A percentile compares a stretch with the other conserved stretches of the same genome.
Conservation (phyloP, 2,797 vertebrate genomes). For the Rhinogobio ventralis region DNA sequence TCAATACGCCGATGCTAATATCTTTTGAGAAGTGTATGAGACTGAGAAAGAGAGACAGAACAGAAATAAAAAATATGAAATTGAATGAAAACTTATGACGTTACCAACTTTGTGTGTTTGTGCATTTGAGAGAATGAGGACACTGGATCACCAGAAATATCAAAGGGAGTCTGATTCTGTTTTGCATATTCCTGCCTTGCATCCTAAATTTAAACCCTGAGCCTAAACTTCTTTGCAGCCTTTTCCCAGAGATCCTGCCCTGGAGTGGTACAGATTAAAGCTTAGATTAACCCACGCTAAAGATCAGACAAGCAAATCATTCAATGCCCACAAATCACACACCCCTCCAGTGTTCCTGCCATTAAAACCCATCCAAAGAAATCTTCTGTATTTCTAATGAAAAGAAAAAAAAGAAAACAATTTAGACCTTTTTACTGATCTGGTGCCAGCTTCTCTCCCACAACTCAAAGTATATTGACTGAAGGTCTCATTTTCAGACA, state of each 20-base stretch:
- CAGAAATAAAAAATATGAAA: background rate
- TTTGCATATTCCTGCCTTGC: slow-evolving; percentile 5
- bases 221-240: slow-evolving; percentile 1
- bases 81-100: background rate
- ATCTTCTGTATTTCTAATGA: background rate
- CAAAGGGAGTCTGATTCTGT: background rate
- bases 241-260: slow-evolving; percentile 19
- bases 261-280: slow-evolving; percentile 45
- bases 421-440: background rate
- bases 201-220: slow-evolving; percentile 26
- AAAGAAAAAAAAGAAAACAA: background rate
- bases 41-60: background rate
- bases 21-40: background rate
- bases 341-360: background rate
- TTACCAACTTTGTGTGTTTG: background rate
- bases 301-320: slow-evolving; percentile 32
- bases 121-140: background rate
- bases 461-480: background rate
- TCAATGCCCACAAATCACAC: slow-evolving; percentile 25
- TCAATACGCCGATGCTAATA: slow-evolving; percentile 34
- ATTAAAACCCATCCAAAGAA: background rate
- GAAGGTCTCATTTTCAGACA: background rate
- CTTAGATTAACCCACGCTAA: slow-evolving; percentile 47
- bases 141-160: background rate
- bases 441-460: background rate